These are phyloP conservation scores for Hemicentrotus pulcherrimus DNA, from an alignment of 35 echinoderm and acorn worm species.

Conservation along the genomic window DNA sequence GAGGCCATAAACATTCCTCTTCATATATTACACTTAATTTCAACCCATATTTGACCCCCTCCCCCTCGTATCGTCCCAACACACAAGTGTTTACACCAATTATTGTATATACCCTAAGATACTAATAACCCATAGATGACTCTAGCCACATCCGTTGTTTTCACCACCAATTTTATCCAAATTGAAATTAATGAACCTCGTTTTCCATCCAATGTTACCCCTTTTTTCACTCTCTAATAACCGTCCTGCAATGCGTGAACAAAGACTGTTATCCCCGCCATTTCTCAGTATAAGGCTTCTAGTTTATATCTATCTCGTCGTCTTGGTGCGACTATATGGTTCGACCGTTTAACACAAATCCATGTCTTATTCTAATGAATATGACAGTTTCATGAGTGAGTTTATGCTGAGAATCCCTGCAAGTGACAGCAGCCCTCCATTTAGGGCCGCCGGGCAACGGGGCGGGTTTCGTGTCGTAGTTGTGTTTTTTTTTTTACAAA, in stretches of 20 bases:
- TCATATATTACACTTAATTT: background rate
- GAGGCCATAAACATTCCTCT: constrained; percentile 23
- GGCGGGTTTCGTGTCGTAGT: background rate
- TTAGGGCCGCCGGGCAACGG: background rate
- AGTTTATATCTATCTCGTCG: background rate
- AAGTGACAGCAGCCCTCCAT: background rate
- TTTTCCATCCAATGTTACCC: background rate
- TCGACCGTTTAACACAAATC: constrained; percentile 34
- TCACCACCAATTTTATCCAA: background rate
- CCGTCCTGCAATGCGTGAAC: background rate
- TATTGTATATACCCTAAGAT: background rate
- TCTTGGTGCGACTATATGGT: background rate
- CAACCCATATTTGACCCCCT: background rate
- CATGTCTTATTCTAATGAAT: background rate
- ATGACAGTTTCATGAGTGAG: constrained; percentile 8
- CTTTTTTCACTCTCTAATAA: background rate
- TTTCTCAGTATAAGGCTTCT: background rate
- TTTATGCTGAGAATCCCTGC: constrained; percentile 5
- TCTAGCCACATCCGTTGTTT: constrained; percentile 19
- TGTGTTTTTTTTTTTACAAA: background rate
- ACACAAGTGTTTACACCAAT: constrained; percentile 1
- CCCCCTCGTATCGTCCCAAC: background rate
- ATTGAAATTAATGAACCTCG: constrained; percentile 39
- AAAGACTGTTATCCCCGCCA: background rate
- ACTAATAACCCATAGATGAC: background rate